phyloP scores from a whole-genome alignment of 2,113 vertebrate species.

The Eretmochelys imbricata region DNA sequence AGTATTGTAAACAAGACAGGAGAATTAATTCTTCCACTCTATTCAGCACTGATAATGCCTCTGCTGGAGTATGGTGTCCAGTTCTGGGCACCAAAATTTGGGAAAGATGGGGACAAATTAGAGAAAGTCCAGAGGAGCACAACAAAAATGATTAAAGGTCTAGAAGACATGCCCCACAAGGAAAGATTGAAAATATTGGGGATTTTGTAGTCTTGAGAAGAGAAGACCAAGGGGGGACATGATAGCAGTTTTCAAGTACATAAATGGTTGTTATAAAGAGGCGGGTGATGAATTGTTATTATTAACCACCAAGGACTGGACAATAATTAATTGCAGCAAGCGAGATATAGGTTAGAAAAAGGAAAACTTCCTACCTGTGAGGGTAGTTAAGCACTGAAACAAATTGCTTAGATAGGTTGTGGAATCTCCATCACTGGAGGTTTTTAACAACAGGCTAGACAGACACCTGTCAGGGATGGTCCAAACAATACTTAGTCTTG shows the following conservation, averaged over 20 bases:
- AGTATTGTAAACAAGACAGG: neutral
- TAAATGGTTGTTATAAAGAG: neutral
- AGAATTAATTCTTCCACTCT: neutral
- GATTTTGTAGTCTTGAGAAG: neutral
- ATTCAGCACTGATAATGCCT: neutral
- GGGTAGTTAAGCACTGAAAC: neutral
- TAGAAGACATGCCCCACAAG: neutral
- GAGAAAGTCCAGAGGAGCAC: neutral
- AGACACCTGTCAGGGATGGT: neutral
- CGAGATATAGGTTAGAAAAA: neutral
- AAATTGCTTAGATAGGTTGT: neutral
- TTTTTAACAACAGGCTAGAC: neutral
- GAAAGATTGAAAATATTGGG: neutral
- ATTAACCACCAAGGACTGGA: neutral
- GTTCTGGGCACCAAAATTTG: neutral
- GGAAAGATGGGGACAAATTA: neutral
- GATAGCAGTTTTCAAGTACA: neutral
- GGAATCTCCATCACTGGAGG: neutral
- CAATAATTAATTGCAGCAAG: neutral
- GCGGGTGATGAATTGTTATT: neutral
- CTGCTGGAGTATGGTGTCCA: neutral
- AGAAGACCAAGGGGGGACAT: neutral
- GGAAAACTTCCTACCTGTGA: neutral
- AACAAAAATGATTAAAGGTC: neutral
- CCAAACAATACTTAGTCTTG: neutral